Evolutionary conservation across 2,888 invertebrate species (phyloP).

Genomic region (Stegophylla sp.): DNA sequence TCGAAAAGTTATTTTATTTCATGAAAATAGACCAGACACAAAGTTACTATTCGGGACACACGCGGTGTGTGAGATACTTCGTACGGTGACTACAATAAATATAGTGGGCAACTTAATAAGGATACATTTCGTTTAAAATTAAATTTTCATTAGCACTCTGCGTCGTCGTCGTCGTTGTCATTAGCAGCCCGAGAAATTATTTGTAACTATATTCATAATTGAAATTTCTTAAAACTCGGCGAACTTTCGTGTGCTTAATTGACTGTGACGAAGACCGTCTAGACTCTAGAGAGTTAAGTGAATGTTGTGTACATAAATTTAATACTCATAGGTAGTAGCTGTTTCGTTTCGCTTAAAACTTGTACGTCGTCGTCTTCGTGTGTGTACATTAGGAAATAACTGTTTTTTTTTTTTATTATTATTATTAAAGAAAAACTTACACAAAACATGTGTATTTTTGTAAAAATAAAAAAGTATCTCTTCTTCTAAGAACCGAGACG

Average conservation of each 20-base stretch:
- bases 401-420: neutral
- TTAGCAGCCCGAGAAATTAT: conserved; percentile 6
- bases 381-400: neutral
- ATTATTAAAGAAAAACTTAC: neutral
- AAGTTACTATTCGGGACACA: no score
- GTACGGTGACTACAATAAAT: neutral
- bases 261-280: conserved; percentile 33
- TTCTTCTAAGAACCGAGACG: neutral
- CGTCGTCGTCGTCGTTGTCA: conserved; percentile 4
- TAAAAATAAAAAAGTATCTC: neutral
- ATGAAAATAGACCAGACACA: no score
- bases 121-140: conserved; percentile 25
- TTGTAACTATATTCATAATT: conserved; percentile 40
- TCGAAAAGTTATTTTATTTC: no score
- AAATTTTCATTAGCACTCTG: conserved; percentile 24
- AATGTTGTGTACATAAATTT: neutral
- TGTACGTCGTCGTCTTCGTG: neutral
- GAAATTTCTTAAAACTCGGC: conserved; percentile 42
- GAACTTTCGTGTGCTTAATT: conserved; percentile 39
- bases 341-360: conserved; percentile 26
- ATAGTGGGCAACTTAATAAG: neutral
- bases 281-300: conserved; percentile 35
- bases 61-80: no score
- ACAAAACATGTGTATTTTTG: neutral
- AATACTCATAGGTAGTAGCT: neutral